Evolutionary conservation across 2,797 vertebrate genomes (phyloP), one percentile per base, ranked within the genome.

Genomic region (Paratrypauchen microcephalus): DNA sequence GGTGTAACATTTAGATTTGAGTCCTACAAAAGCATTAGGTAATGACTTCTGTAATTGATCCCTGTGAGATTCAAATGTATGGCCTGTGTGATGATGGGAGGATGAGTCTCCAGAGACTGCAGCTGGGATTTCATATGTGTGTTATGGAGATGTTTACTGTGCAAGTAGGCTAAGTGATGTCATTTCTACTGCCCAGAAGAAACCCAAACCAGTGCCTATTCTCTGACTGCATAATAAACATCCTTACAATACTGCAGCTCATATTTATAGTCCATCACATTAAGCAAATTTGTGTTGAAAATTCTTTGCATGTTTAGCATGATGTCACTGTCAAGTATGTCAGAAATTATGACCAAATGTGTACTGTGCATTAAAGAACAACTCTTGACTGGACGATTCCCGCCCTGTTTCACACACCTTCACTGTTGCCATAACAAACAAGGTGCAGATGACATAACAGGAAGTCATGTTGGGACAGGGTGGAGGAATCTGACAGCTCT

Each of bases 351-450:
- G 2, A 63, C 7, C 73, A 66, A 72, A 23, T 64, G 45, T 30
- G 24, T 6, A 5, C 30, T 58, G 61, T 68, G 58, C 79, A 66
- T 83, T 54, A 67, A 73, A 72, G 71, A 68, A 76, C 68, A 83
- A 71, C 32, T 36, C 70, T 77, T 66, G 69, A 68, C 68, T 74
- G 56, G 30, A 23, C 39, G 71, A 48, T 72, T 65, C 68, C 52
- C 39, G 45, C 50, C 24, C 30, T 36, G 41, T 60, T 64, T 23
- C 61, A 48, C 64, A 52, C 30, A 55, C 69, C 77, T 59, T n/a
- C 39, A 28, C 12, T 88, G 91, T 92, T 92, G 90, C 86, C 91
- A 93, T 89, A 93, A 92, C 88, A 93, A 91, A 90, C 75, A 79
- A 61, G 64, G 72, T 72, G 79, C 69, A 75, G 77, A 84, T 89